Evolutionary conservation across 35 echinoderm and acorn worm genomes (phyloP).

Genomic region (Ptychodera flava): DNA sequence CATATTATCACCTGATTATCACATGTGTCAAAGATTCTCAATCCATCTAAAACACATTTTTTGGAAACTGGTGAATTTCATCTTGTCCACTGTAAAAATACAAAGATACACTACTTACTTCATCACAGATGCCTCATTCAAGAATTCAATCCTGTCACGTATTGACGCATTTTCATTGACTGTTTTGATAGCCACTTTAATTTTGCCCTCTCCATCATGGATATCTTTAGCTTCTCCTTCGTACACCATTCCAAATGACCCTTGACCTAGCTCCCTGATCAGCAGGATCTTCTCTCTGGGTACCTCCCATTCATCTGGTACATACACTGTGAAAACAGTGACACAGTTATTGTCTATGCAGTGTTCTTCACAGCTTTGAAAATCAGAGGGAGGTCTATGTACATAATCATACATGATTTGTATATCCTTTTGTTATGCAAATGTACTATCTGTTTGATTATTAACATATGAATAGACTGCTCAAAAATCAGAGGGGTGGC

Average conservation of each 20-base stretch:
- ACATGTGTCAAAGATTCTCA: too few relatives aligned
- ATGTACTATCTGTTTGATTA: too few relatives aligned
- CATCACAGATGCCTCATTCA: conserved; percentile 94
- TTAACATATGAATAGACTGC: too few relatives aligned
- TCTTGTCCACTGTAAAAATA: background rate
- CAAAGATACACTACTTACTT: conserved; percentile 47
- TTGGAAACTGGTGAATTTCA: too few relatives aligned
- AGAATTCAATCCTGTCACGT: conserved; percentile 94
- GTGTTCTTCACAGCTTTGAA: too few relatives aligned
- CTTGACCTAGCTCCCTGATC: conserved; percentile 82
- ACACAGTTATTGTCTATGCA: background rate
- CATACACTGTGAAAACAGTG: conserved; percentile 64
- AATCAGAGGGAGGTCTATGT: too few relatives aligned
- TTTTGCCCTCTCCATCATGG: conserved; percentile 49
- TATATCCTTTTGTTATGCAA: too few relatives aligned
- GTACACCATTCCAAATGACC: conserved; percentile 93
- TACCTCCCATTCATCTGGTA: conserved; percentile 87
- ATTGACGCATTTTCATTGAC: conserved; percentile 93
- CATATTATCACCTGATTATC: too few relatives aligned
- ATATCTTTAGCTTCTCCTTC: conserved; percentile 63
- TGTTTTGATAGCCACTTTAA: conserved; percentile 81
- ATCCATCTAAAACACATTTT: too few relatives aligned
- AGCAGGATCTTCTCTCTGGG: conserved; percentile 72
- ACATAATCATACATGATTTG: too few relatives aligned
- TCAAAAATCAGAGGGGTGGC: too few relatives aligned